Base-by-base conservation (phyloP, 2,797 vertebrate species). In the Thaleichthys pacificus region DNA sequence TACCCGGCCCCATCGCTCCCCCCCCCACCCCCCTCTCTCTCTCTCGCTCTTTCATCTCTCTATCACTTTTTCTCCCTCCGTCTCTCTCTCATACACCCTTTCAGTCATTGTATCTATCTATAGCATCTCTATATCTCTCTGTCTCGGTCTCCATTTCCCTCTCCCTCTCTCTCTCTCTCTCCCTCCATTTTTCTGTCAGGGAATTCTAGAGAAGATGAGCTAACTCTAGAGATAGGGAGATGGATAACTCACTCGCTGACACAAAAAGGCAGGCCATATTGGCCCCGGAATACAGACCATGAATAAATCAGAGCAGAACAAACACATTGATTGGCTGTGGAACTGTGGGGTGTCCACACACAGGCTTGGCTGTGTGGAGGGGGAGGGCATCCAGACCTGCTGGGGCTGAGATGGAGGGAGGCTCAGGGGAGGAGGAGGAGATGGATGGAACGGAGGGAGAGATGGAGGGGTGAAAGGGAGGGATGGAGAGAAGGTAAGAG, bases 1-100 rank as follows among this genome's bases (percentile, higher is more conserved):
- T 78, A 87, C 82, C 77, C 24, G 7, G 49, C 22, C 66, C 35
- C 79, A 80, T 74, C 66, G 77, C 80, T 70, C 71, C 21, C 49
- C 71, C 21, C 30, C 38, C 38, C 38, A 1, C 9, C 38, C 38
- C 60, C n/a, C 49, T 72, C 38, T 54, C 49, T 72, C 38, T 54
- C 38, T 72, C 49, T 54, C 51, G 3, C 51, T 54, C 51, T 54
- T 5, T 54, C 5, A 4, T 54, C 51, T 54, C 19, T 54, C 51
- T 54, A 54, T 54, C 51, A 42, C 38, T 54, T n/a, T 4, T 19
- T 30, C 66, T 57, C 24, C 61, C 54, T 30, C 26, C 12, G n/a
- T 47, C 51, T 60, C 72, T 71, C 26, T 69, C 61, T 66, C 65
- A 17, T 21, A 3, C 65, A 14, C 65, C 61, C 68, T 14, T 68